These are phyloP conservation scores for Haliclona indistincta DNA, from an alignment of 37 sponge, comb jelly and placozoan species.

Conservation along the genomic window DNA sequence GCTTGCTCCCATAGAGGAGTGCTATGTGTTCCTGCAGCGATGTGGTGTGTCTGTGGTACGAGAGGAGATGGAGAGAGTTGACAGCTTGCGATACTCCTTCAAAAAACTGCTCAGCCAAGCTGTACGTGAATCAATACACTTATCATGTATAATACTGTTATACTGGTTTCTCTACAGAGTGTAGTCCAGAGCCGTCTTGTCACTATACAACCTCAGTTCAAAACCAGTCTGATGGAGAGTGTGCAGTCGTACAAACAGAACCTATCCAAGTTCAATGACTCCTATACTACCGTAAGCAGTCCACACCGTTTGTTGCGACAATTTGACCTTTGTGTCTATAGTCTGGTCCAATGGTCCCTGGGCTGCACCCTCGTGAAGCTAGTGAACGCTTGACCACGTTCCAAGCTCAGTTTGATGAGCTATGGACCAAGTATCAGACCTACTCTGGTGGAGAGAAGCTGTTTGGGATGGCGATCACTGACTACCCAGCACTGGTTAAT, in stretches of 20 bases:
- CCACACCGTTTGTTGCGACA: not conserved
- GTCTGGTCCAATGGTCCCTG: constrained; percentile 93
- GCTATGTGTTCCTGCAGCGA: constrained; percentile 83
- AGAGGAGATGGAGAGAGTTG: constrained; percentile 93
- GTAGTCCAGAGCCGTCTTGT: constrained; percentile 77
- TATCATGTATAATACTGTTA: not conserved
- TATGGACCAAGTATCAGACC: constrained; percentile 89
- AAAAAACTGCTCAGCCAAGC: constrained; percentile 76
- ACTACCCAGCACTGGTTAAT: constrained; percentile 80
- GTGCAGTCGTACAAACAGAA: constrained; percentile 67
- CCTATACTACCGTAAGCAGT: constrained; percentile 43
- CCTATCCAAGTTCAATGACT: constrained; percentile 41
- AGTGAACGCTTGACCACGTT: constrained; percentile 88
- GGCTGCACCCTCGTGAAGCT: constrained; percentile 88
- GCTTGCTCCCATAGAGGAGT: constrained; percentile 88
- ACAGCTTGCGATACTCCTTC: constrained; percentile 91
- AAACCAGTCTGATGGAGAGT: constrained; percentile 64
- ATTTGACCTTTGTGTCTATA: not conserved
- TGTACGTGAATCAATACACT: constrained; percentile 24
- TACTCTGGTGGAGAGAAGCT: constrained; percentile 95
- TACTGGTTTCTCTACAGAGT: constrained; percentile 12
- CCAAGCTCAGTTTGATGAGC: constrained; percentile 88
- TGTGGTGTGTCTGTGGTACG: constrained; percentile 74
- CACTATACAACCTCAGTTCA: constrained; percentile 80
- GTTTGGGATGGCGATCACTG: constrained; percentile 89